Evolutionary conservation across 2,888 invertebrate species (phyloP).

Genomic region (Galerucella nymphaeae): DNA sequence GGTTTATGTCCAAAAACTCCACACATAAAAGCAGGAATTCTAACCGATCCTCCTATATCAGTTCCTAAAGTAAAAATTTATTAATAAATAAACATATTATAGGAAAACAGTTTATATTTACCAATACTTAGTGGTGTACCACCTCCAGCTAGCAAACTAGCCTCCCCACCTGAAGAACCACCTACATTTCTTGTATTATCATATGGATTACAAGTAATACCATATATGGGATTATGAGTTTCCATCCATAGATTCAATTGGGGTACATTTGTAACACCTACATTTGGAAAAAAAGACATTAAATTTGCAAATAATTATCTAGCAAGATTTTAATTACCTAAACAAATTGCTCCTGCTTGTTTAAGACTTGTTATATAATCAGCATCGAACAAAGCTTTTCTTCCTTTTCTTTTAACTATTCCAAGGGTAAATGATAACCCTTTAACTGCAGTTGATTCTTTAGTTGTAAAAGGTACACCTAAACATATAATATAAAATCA

Average conservation of each 20-base stretch:
- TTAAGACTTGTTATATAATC: conserved; percentile 79
- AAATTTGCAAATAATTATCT: too few relatives aligned
- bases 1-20: conserved; percentile 90
- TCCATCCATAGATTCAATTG: conserved; percentile 95
- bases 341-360: conserved; percentile 85
- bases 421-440: conserved; percentile 81
- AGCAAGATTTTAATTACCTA: conserved; percentile 66
- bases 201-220: conserved; percentile 92
- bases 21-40: conserved; percentile 92
- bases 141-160: conserved; percentile 78
- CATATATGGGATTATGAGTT: conserved; percentile 87
- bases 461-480: conserved; percentile 93
- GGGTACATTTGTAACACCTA: conserved; percentile 83
- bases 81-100: neutral
- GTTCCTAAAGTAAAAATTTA: conserved; percentile 67
- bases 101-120: conserved; percentile 49
- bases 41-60: conserved; percentile 96
- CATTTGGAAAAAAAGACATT: neutral
- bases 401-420: conserved; percentile 70
- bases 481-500: conserved; percentile 27
- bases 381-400: conserved; percentile 79
- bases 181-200: conserved; percentile 86
- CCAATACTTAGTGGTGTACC: conserved; percentile 88
- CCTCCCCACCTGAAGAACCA: conserved; percentile 94
- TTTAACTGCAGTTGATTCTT: conserved; percentile 85